A percentile compares a stretch with the other conserved stretches of the same genome.
Evolutionary conservation across 2,888 invertebrate species (phyloP).

Genomic region (Ditula angustiorana): DNA sequence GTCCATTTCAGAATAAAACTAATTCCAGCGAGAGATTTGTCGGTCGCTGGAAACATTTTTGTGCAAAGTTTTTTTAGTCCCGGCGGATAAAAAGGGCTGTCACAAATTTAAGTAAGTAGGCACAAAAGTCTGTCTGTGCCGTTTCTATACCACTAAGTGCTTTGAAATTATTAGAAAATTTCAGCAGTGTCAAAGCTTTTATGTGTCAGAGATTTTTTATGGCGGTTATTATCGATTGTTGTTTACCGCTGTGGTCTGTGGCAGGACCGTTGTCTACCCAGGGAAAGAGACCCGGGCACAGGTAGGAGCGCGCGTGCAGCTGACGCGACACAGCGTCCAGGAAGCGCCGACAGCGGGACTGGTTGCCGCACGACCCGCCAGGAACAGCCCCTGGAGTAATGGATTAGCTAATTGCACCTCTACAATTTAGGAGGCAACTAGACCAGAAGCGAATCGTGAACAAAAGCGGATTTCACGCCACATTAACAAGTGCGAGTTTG

Average conservation of each 20-base stretch:
- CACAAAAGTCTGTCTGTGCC: background rate
- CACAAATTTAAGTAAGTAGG: background rate
- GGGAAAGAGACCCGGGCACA: constrained; percentile 94
- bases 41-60: background rate
- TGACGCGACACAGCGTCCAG: constrained; percentile 86
- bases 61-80: background rate
- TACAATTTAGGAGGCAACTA: background rate
- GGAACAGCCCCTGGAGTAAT: constrained; percentile 58
- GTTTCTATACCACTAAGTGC: background rate
- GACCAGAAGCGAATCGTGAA: background rate
- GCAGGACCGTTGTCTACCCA: constrained; percentile 96
- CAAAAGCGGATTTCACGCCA: background rate
- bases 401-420: background rate
- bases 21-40: background rate
- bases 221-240: no score
- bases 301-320: constrained; percentile 91
- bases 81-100: background rate
- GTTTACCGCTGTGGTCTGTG: constrained; percentile 90
- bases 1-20: background rate
- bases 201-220: no score
- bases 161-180: background rate
- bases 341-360: constrained; percentile 84
- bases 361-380: constrained; percentile 61
- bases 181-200: no score
- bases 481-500: background rate